These are phyloP conservation scores for Griposia aprilina DNA, from an alignment of 2,888 invertebrate species.

Conservation along the genomic window DNA sequence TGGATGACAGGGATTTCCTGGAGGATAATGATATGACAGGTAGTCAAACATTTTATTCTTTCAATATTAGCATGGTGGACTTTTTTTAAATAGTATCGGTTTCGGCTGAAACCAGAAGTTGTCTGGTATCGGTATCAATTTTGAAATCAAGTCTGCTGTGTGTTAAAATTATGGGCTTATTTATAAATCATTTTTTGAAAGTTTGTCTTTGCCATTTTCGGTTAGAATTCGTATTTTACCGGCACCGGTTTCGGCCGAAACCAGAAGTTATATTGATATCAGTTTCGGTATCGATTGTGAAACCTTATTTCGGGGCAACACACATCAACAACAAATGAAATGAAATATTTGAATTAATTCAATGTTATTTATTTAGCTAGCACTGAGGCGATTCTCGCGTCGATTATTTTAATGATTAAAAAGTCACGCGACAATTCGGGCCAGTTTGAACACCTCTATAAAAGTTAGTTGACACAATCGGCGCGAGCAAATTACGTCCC, in stretches of 20 bases:
- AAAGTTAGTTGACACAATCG: too few relatives aligned
- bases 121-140: background rate
- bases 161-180: too few relatives aligned
- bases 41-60: background rate
- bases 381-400: too few relatives aligned
- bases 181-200: too few relatives aligned
- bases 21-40: constrained; percentile 43
- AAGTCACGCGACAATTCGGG: too few relatives aligned
- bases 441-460: too few relatives aligned
- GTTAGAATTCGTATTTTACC: background rate
- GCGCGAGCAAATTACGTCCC: too few relatives aligned
- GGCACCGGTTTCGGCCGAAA: background rate
- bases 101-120: background rate
- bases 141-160: background rate
- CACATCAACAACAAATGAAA: background rate
- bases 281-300: background rate
- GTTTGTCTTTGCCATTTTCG: too few relatives aligned
- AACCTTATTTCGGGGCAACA: background rate
- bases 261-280: background rate
- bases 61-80: too few relatives aligned
- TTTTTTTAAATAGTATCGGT: too few relatives aligned
- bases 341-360: too few relatives aligned
- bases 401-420: too few relatives aligned
- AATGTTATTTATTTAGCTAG: background rate
- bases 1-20: constrained; percentile 64